These are phyloP conservation scores for Vannuccia rotundouncinata DNA, from an alignment of 2,888 invertebrate genomes.

Conservation along the genomic window DNA sequence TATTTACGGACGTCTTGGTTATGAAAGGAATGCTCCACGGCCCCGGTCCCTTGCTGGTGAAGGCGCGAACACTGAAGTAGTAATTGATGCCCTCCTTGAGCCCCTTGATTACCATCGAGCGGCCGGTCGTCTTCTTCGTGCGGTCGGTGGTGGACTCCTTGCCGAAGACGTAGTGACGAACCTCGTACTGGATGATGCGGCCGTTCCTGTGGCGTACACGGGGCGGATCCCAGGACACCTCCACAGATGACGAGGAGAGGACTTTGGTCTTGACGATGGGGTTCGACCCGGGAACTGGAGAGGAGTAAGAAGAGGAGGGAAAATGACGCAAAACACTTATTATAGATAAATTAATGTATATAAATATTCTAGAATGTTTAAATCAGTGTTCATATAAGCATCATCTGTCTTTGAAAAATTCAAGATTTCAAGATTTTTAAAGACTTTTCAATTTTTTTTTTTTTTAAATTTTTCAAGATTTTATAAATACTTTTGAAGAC, in stretches of 20 bases:
- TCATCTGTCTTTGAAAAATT: too few relatives aligned
- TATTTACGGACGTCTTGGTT: background rate
- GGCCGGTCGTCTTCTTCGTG: background rate
- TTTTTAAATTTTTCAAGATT: too few relatives aligned
- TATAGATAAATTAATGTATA: too few relatives aligned
- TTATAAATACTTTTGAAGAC: too few relatives aligned
- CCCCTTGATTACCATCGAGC: background rate
- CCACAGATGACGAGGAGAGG: constrained; percentile 9
- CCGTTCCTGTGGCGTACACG: constrained; percentile 24
- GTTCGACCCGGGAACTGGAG: background rate
- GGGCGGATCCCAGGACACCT: constrained; percentile 6
- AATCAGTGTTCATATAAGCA: too few relatives aligned
- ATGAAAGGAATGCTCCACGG: background rate
- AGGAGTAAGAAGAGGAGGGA: too few relatives aligned
- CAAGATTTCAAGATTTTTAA: too few relatives aligned
- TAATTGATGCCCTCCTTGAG: constrained; percentile 3
- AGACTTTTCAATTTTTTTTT: too few relatives aligned
- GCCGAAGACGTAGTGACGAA: constrained; percentile 14
- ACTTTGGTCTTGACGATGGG: background rate
- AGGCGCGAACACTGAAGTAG: background rate
- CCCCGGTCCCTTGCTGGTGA: constrained; percentile 1
- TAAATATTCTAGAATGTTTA: too few relatives aligned
- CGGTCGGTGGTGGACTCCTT: background rate
- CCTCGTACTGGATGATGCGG: constrained; percentile 8
- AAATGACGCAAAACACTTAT: too few relatives aligned